Conservation (phyloP, 2,113 vertebrate genomes). For the Carassius gibelio region DNA sequence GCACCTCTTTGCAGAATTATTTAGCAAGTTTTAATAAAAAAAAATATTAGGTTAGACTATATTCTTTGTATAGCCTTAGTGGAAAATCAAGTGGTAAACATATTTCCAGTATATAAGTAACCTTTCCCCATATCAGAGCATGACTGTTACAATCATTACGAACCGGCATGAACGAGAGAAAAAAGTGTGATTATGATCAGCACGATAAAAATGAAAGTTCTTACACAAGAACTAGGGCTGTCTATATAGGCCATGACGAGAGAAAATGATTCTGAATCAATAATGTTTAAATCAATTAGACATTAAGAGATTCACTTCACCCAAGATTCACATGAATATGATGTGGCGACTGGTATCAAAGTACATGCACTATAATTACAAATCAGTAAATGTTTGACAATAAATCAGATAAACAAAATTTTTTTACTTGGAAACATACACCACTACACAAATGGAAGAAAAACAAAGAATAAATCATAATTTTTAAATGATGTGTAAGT, state of each 20-base stretch:
- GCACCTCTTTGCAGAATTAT: too few species aligned
- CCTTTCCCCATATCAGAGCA: too few species aligned
- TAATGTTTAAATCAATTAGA: neutral
- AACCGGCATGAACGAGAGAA: too few species aligned
- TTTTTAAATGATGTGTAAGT: conserved; percentile 11
- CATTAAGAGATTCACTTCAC: neutral
- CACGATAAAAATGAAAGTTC: neutral
- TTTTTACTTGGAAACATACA: neutral
- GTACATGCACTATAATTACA: conserved; percentile 3
- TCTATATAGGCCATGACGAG: neutral
- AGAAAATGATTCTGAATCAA: neutral
- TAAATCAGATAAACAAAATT: conserved; percentile 11
- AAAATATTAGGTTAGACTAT: too few species aligned
- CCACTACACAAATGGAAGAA: neutral
- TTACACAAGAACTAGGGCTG: neutral
- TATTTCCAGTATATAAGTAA: too few species aligned
- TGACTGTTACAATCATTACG: too few species aligned
- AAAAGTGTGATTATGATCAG: too few species aligned
- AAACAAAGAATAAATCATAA: neutral
- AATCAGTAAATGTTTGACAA: neutral
- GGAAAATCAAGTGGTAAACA: too few species aligned
- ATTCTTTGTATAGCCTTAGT: too few species aligned
- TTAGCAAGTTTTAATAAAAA: too few species aligned
- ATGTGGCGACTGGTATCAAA: conserved; percentile 24
- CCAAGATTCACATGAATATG: neutral